Percentiles rank a stretch among this genome's conserved stretches.
Evolutionary conservation across 2,888 invertebrate species (phyloP).

Genomic region (Anthophora plumipes): DNA sequence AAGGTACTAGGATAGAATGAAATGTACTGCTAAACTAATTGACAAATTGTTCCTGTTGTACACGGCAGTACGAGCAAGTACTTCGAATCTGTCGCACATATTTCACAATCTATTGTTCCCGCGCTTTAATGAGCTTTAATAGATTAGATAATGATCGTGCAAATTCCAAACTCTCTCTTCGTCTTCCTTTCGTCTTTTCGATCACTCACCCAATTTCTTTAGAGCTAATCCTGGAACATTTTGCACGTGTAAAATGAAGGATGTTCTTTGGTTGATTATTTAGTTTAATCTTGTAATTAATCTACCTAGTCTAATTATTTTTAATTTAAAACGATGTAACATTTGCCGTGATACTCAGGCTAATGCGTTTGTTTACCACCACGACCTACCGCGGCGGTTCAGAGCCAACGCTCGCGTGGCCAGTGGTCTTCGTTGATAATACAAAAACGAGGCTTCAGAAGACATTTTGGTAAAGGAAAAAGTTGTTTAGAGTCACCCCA

Average conservation of each 20-base stretch:
- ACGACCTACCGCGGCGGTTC: no score
- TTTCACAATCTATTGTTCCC: slow-evolving; percentile 63
- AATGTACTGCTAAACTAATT: slow-evolving; percentile 8
- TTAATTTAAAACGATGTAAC: no score
- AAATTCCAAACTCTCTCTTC: slow-evolving; percentile 26
- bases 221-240: neutral
- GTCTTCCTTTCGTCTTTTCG: neutral
- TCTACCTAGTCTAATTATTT: no score
- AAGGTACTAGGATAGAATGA: slow-evolving; percentile 18
- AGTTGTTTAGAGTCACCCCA: no score
- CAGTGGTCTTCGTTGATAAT: no score
- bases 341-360: no score
- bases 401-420: no score
- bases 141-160: slow-evolving; percentile 27
- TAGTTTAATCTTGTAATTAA: no score
- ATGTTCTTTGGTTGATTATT: no score
- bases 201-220: neutral
- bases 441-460: no score
- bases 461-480: no score
- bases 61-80: slow-evolving; percentile 19
- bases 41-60: slow-evolving; percentile 22
- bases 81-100: slow-evolving; percentile 66
- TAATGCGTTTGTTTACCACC: no score
- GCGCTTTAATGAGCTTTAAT: slow-evolving; percentile 43
- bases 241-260: neutral